Percentiles rank a stretch among this genome's conserved stretches.
Conservation (phyloP, 2,797 vertebrate genomes). For the Kryptolebias ocellatus region DNA sequence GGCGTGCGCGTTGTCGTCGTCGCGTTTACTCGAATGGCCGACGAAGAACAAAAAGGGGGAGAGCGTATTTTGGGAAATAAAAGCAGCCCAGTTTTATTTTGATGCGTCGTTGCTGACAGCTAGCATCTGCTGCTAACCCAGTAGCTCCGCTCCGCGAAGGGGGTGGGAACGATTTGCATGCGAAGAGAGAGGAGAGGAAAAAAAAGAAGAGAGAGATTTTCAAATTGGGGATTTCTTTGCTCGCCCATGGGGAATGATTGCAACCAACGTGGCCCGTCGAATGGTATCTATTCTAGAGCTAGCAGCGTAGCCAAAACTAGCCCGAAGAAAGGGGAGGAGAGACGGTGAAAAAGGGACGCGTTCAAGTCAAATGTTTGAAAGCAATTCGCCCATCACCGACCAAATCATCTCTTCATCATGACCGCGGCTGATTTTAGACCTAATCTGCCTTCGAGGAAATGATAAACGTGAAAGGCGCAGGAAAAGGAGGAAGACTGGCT, state of each 20-base stretch:
- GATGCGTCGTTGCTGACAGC: slow-evolving; percentile 84
- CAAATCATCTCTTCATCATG: slow-evolving; percentile 72
- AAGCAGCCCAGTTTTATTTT: slow-evolving; percentile 78
- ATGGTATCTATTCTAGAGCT: slow-evolving; percentile 60
- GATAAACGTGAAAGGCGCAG: slow-evolving; percentile 74
- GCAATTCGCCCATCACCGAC: slow-evolving; percentile 68
- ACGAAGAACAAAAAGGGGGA: slow-evolving; percentile 34
- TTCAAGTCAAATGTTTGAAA: slow-evolving; percentile 83
- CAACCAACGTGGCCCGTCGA: slow-evolving; percentile 66
- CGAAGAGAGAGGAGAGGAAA: slow-evolving; percentile 24
- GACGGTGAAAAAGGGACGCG: slow-evolving; percentile 77
- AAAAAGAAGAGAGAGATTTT: slow-evolving; percentile 33
- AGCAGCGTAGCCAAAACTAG: slow-evolving; percentile 72
- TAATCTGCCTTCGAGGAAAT: slow-evolving; percentile 71
- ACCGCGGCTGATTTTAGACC: slow-evolving; percentile 59
- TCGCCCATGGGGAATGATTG: slow-evolving; percentile 49
- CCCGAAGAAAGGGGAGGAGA: slow-evolving; percentile 81
- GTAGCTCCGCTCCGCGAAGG: slow-evolving; percentile 51
- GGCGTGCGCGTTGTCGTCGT: slow-evolving; percentile 9
- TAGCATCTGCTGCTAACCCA: slow-evolving; percentile 77
- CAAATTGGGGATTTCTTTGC: slow-evolving; percentile 58
- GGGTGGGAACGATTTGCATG: slow-evolving; percentile 72
- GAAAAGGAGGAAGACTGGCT: slow-evolving; percentile 80
- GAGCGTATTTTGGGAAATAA: slow-evolving; percentile 57
- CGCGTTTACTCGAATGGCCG: slow-evolving; percentile 18